These are phyloP conservation scores for Spisula solida DNA, from an alignment of 2,888 invertebrate species.

Conservation along the genomic window DNA sequence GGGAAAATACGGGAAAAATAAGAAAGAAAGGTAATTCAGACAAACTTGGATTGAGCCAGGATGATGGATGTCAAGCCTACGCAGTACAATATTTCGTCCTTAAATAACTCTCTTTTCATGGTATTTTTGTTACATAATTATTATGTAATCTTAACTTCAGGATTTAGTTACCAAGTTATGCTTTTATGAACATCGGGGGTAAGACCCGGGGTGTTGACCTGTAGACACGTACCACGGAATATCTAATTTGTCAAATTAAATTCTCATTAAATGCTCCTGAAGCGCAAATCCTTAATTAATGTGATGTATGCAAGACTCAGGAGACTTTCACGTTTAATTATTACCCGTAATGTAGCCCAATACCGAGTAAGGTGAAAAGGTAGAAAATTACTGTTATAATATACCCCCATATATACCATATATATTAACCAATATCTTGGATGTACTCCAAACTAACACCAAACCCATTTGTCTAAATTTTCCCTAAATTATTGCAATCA, in stretches of 20 bases:
- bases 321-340: neutral
- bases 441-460: no score
- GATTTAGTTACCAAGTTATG: constrained; percentile 11
- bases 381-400: constrained; percentile 14
- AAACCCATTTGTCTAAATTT: no score
- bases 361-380: constrained; percentile 1
- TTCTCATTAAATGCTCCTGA: constrained; percentile 48
- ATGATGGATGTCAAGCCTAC: neutral
- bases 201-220: neutral
- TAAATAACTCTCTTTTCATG: neutral
- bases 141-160: neutral
- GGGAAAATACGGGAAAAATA: neutral
- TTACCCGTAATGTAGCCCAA: neutral
- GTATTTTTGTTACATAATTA: neutral
- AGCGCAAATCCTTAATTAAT: constrained; percentile 62
- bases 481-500: no score
- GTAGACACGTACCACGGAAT: constrained; percentile 27
- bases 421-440: no score
- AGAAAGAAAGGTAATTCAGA: neutral
- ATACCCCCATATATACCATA: neutral
- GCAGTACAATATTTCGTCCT: neutral
- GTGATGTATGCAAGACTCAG: neutral
- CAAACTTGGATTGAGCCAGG: neutral
- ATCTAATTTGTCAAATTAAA: constrained; percentile 72
- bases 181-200: constrained; percentile 3